These are phyloP conservation scores for Operophtera brumata DNA, from an alignment of 2,888 invertebrate species.

Conservation along the genomic window DNA sequence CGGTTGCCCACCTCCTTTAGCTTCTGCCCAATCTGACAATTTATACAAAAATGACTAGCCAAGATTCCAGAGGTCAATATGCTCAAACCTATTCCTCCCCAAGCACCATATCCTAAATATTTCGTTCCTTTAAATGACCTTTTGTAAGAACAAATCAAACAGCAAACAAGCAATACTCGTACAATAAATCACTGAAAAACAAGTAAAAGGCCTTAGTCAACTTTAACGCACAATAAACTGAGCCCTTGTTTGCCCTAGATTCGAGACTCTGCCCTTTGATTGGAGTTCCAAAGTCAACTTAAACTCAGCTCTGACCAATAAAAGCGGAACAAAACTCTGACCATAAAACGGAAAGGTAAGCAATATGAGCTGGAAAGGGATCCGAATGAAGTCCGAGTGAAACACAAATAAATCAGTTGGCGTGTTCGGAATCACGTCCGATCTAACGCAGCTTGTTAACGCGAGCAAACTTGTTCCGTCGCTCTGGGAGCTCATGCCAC, in stretches of 20 bases:
- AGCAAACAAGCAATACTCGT: no score
- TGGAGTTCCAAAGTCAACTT: slow-evolving; percentile 18
- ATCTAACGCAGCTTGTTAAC: slow-evolving; percentile 71
- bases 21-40: no score
- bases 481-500: slow-evolving; percentile 30
- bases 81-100: no score
- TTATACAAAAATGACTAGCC: no score
- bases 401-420: slow-evolving; percentile 64
- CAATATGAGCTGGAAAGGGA: slow-evolving; percentile 38
- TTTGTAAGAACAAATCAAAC: no score
- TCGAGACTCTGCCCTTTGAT: slow-evolving; percentile 11
- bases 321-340: slow-evolving; percentile 23
- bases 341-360: slow-evolving; percentile 34
- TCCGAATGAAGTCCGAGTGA: slow-evolving; percentile 48
- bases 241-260: slow-evolving; percentile 8
- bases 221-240: slow-evolving; percentile 12
- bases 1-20: no score
- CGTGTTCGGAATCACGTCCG: slow-evolving; percentile 62
- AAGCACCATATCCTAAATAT: no score
- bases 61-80: no score
- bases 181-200: no score
- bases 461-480: slow-evolving; percentile 60
- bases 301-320: slow-evolving; percentile 12
- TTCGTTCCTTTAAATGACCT: no score
- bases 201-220: background rate